Conservation (phyloP, 2,797 vertebrate species). For the Ctenopoma multispine region DNA sequence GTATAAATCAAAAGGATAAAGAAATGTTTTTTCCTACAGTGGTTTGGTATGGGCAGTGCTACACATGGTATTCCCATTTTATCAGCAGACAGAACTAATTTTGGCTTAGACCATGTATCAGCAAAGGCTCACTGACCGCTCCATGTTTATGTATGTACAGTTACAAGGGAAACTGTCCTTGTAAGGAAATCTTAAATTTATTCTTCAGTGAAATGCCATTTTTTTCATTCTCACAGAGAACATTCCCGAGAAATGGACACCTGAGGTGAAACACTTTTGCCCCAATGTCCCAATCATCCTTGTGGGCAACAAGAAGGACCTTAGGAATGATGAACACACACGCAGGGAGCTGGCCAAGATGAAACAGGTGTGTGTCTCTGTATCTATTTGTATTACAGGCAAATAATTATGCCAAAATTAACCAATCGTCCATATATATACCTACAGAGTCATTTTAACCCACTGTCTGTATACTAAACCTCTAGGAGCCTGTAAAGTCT, state of each 20-base stretch:
- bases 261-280: constrained; percentile 99
- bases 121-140: constrained; percentile 34
- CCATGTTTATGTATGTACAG: constrained; percentile 40
- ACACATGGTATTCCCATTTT: constrained; percentile 19
- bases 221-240: constrained; percentile 87
- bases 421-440: neutral
- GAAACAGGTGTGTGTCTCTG: constrained; percentile 89
- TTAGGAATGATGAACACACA: constrained; percentile 98
- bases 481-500: constrained; percentile 93
- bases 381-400: neutral
- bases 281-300: constrained; percentile 99
- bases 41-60: constrained; percentile 8
- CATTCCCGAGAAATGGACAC: constrained; percentile 99
- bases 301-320: constrained; percentile 98
- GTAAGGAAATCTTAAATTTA: constrained; percentile 16
- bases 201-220: neutral
- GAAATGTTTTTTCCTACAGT: constrained; percentile 25
- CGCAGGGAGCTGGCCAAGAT: constrained; percentile 97
- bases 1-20: constrained; percentile 7
- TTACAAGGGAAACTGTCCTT: constrained; percentile 46
- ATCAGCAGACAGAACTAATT: constrained; percentile 22
- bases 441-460: constrained; percentile 8
- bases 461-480: constrained; percentile 11
- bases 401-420: neutral
- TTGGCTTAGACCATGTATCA: constrained; percentile 23